Percentiles rank a stretch among this genome's conserved stretches.
These are phyloP conservation scores for Smithornis capensis DNA, from an alignment of 2,113 vertebrate genomes.

Conservation along the genomic window DNA sequence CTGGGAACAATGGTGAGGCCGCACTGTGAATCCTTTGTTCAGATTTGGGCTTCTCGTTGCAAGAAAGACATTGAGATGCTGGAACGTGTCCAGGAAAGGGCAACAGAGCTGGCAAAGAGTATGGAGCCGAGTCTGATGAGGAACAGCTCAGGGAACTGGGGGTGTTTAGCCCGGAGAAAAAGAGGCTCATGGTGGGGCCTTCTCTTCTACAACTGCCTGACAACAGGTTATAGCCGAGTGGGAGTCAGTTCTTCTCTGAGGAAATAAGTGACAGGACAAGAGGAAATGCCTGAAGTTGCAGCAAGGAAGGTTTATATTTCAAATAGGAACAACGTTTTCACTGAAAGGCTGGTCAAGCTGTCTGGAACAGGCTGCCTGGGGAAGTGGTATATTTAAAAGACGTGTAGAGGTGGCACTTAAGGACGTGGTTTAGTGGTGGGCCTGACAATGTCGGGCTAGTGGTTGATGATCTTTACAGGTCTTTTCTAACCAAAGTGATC, in stretches of 20 bases:
- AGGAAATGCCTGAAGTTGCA: not conserved
- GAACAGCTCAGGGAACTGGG: not conserved
- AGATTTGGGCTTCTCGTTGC: not conserved
- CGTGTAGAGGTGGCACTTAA: fast-evolving
- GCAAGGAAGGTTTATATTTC: not conserved
- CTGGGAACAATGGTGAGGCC: not conserved
- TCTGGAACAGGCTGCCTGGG: not conserved
- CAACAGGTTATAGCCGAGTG: fast-evolving
- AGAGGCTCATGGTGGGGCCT: not conserved
- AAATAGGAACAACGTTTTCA: not conserved
- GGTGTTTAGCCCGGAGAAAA: not conserved
- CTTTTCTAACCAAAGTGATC: not conserved
- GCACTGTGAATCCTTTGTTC: not conserved
- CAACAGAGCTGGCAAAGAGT: not conserved
- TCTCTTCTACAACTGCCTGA: fast-evolving
- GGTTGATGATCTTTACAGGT: not conserved
- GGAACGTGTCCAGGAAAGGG: not conserved
- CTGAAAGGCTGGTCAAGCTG: not conserved
- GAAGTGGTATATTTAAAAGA: not conserved
- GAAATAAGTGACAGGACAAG: not conserved
- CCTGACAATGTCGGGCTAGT: not conserved
- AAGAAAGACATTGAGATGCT: not conserved
- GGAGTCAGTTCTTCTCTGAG: fast-evolving
- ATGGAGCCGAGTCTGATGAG: not conserved
- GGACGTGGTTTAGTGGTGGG: not conserved